Percentiles rank a stretch among this genome's conserved stretches.
Conservation (phyloP, 1,140 invertebrate genomes). For the Drosophila suzukii region DNA sequence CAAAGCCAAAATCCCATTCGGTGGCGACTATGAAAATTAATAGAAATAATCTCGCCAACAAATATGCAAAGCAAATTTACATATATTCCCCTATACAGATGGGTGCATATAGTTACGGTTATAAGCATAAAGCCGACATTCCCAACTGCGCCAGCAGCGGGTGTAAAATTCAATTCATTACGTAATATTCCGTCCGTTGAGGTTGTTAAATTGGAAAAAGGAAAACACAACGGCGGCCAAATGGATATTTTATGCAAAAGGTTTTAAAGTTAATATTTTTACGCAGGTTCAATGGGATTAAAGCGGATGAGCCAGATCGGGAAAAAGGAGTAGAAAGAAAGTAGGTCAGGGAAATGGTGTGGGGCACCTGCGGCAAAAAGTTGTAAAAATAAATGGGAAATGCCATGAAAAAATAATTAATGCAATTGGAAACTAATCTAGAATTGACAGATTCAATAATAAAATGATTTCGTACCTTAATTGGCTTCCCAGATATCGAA, state of each 20-base stretch:
- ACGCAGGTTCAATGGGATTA: conserved; percentile 48
- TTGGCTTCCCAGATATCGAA: not conserved
- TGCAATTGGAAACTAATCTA: conserved; percentile 33
- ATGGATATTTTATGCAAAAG: conserved; percentile 57
- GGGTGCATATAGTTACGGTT: not conserved
- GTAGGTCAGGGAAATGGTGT: conserved; percentile 19
- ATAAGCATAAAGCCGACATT: not conserved
- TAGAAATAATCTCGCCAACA: conserved; percentile 54
- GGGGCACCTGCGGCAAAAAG: conserved; percentile 1
- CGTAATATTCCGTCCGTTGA: conserved; percentile 28
- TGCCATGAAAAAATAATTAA: conserved; percentile 24
- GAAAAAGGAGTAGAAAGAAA: conserved; percentile 10
- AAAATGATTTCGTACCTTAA: conserved; percentile 1
- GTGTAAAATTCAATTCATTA: conserved; percentile 51
- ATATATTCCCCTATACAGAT: conserved; percentile 12
- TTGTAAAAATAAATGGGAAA: conserved; percentile 13
- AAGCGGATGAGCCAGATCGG: conserved; percentile 28
- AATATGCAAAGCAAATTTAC: conserved; percentile 51
- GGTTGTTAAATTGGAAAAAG: conserved; percentile 40
- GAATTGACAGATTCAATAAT: conserved; percentile 22
- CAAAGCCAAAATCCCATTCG: conserved; percentile 31
- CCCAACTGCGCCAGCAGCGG: not conserved
- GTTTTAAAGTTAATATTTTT: conserved; percentile 58
- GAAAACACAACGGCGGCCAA: conserved; percentile 9
- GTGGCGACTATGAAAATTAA: conserved; percentile 58